Conservation (phyloP, 2,888 invertebrate species). For the Gymnoscelis rufifasciata region DNA sequence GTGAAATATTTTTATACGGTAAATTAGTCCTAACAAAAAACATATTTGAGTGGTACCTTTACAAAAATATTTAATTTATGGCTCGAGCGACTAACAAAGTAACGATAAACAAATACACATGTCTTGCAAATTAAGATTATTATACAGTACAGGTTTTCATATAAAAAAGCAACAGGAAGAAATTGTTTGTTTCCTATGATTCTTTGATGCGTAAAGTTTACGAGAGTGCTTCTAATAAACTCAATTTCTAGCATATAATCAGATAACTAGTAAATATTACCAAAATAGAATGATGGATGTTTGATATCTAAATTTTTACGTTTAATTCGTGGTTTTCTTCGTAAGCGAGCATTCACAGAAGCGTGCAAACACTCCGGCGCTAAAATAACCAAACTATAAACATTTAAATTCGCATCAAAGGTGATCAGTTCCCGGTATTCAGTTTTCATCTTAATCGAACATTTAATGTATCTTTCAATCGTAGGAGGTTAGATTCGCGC, state of each 20-base stretch:
- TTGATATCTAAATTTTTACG: not conserved
- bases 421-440: constrained; percentile 24
- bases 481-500: constrained; percentile 24
- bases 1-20: too few species aligned
- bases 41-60: too few species aligned
- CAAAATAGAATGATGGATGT: not conserved
- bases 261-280: not conserved
- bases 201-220: too few species aligned
- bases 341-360: constrained; percentile 16
- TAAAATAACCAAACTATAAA: constrained; percentile 18
- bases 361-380: constrained; percentile 13
- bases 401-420: constrained; percentile 18
- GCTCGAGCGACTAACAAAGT: too few species aligned
- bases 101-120: too few species aligned
- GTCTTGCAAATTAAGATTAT: too few species aligned
- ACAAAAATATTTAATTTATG: too few species aligned
- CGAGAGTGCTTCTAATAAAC: too few species aligned
- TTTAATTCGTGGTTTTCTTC: not conserved
- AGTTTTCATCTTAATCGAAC: constrained; percentile 22
- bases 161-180: too few species aligned
- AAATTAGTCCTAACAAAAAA: too few species aligned
- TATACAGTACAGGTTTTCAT: too few species aligned
- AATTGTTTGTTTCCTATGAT: too few species aligned
- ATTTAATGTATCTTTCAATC: constrained; percentile 12
- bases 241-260: not conserved